A percentile compares a stretch with the other conserved stretches of the same genome.
phyloP scores from a whole-genome alignment of 2,797 vertebrate species.

The Limosa lapponica region DNA sequence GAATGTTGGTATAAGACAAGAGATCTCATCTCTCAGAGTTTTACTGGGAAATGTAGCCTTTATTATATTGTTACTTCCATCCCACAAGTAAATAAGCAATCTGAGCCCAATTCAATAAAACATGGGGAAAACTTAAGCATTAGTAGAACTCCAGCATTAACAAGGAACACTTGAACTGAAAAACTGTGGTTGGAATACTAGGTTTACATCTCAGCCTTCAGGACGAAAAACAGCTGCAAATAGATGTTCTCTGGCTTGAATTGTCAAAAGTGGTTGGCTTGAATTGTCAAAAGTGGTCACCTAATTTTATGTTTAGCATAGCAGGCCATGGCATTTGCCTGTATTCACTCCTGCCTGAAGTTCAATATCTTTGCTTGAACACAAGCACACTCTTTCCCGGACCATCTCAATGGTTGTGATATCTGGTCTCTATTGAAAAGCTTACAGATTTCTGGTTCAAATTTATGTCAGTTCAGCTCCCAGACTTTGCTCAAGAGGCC shows the following conservation, averaged over 20 bases:
- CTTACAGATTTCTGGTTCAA: neutral
- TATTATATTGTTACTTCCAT: neutral
- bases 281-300: neutral
- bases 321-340: neutral
- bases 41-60: neutral
- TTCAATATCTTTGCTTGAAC: neutral
- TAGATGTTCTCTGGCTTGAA: neutral
- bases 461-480: neutral
- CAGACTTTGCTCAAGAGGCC: neutral
- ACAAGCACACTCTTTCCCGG: no score
- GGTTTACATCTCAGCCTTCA: no score
- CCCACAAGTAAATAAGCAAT: neutral
- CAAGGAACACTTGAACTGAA: neutral
- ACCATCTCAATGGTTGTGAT: neutral
- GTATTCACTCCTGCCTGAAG: neutral
- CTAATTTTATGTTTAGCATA: neutral
- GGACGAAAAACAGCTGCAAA: neutral
- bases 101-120: neutral
- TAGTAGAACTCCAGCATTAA: no score
- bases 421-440: neutral
- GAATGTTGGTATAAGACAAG: neutral
- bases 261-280: no score
- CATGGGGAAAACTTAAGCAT: neutral
- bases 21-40: neutral
- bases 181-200: neutral